Evolutionary conservation across 2,113 vertebrate species (phyloP).

Genomic region (Hemibagrus wyckioides): DNA sequence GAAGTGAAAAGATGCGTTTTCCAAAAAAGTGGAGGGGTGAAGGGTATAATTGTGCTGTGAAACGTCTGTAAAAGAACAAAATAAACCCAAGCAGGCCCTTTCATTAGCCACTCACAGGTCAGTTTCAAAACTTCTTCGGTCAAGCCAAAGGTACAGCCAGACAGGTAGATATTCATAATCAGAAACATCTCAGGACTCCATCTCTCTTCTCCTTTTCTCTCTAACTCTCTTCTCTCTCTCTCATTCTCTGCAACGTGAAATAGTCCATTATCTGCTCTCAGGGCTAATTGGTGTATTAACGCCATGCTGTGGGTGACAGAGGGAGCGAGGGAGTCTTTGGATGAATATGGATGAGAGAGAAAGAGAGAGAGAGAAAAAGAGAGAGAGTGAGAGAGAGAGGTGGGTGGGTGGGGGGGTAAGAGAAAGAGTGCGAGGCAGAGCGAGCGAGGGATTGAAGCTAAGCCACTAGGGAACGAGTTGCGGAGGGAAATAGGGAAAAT

Average conservation of each 20-base stretch:
- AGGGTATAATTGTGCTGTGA: not conserved
- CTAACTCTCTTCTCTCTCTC: slow-evolving; percentile 54
- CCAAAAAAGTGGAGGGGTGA: not conserved
- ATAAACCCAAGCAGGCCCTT: slow-evolving; percentile 17
- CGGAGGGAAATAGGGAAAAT: slow-evolving; percentile 48
- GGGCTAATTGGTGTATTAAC: slow-evolving; percentile 82
- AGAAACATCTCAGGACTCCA: slow-evolving; percentile 41
- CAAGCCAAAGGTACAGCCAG: slow-evolving; percentile 1
- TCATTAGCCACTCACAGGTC: not conserved
- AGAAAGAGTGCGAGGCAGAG: slow-evolving; percentile 52
- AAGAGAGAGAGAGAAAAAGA: slow-evolving; percentile 57
- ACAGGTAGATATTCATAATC: slow-evolving; percentile 28
- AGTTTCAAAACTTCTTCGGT: slow-evolving; percentile 22
- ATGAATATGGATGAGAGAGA: slow-evolving; percentile 76
- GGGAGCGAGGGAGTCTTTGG: slow-evolving; percentile 63
- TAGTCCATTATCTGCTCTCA: slow-evolving; percentile 81
- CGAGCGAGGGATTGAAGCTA: slow-evolving; percentile 55
- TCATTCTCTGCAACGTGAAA: slow-evolving; percentile 72
- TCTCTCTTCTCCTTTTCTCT: slow-evolving; percentile 47
- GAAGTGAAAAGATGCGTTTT: not conserved
- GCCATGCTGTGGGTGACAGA: slow-evolving; percentile 75
- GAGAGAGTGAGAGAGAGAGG: slow-evolving; percentile 51
- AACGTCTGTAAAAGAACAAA: not conserved
- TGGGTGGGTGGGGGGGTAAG: slow-evolving; percentile 47
- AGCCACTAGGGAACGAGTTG: slow-evolving; percentile 46